phyloP scores from a whole-genome alignment of 35 echinoderm and acorn worm species.

The Patiria miniata region DNA sequence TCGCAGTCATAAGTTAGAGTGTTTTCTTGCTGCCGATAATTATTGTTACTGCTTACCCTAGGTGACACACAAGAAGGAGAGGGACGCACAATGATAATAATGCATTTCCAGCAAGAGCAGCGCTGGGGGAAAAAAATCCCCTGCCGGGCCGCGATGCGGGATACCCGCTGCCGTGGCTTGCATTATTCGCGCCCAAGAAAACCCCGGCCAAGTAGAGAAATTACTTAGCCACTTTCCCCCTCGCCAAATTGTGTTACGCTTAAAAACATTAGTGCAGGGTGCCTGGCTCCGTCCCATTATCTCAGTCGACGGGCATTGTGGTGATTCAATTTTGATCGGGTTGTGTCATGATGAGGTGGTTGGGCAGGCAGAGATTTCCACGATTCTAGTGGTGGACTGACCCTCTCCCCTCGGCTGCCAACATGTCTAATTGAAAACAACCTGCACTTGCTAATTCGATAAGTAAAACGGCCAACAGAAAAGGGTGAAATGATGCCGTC shows the following conservation, averaged over 20 bases:
- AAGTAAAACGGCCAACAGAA: constrained; percentile 20
- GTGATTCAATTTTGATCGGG: constrained; percentile 31
- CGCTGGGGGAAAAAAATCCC: not conserved
- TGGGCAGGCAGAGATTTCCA: constrained; percentile 1
- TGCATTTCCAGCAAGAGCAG: constrained; percentile 4
- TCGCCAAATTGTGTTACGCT: constrained; percentile 8
- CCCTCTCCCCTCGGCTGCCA: not conserved
- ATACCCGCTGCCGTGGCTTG: too few relatives aligned
- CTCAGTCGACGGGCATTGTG: constrained; percentile 15
- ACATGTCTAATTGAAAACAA: constrained; percentile 30
- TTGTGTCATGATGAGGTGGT: constrained; percentile 15
- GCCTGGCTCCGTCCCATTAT: constrained; percentile 20
- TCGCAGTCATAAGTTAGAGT: constrained; percentile 9
- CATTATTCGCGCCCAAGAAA: too few relatives aligned
- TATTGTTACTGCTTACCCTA: constrained; percentile 1
- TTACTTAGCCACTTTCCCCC: constrained; percentile 19
- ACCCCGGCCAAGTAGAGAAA: not conserved
- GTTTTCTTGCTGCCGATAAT: not conserved
- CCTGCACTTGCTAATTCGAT: constrained; percentile 3
- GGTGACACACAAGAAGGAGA: not conserved
- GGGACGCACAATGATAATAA: not conserved
- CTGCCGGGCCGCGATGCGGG: too few relatives aligned
- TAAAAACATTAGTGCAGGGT: constrained; percentile 32
- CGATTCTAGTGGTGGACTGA: not conserved
- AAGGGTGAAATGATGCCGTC: not conserved